phyloP scores from a whole-genome alignment of 2,113 vertebrate species.

The Psilopsiagon aurifrons region DNA sequence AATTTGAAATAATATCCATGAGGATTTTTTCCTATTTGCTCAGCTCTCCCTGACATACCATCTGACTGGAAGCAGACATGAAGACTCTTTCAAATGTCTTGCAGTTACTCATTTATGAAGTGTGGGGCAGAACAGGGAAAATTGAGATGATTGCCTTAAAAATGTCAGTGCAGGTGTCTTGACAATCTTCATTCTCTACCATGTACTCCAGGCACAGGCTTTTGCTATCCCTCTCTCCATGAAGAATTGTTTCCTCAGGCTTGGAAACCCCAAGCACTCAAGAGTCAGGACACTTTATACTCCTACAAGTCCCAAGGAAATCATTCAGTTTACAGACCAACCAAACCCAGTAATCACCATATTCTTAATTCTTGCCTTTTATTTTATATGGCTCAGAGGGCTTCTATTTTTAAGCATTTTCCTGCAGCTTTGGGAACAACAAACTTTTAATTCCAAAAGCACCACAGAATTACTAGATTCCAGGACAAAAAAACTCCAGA shows the following conservation, averaged over 20 bases:
- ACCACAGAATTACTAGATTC: background rate
- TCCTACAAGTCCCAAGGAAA: background rate
- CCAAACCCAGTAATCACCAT: background rate
- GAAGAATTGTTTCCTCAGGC: background rate
- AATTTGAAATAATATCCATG: constrained; percentile 50
- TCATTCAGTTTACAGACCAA: background rate
- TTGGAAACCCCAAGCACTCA: background rate
- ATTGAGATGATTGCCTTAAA: constrained; percentile 23
- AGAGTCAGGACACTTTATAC: background rate
- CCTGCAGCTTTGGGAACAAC: background rate
- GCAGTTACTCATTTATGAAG: constrained; percentile 20
- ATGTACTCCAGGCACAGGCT: background rate
- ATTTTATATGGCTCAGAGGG: background rate
- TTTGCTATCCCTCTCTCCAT: background rate
- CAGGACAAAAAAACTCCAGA: background rate
- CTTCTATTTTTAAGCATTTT: background rate
- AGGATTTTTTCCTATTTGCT: constrained; percentile 51
- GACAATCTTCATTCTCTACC: background rate
- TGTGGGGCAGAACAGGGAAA: constrained; percentile 16
- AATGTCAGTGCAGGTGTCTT: constrained; percentile 22
- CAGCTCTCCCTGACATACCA: constrained; percentile 1
- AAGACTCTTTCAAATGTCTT: background rate
- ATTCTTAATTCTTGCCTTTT: background rate
- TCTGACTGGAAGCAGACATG: background rate
- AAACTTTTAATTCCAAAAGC: background rate